phyloP scores from a whole-genome alignment of 2,888 invertebrate genomes.

The Microctonus hyperodae region DNA sequence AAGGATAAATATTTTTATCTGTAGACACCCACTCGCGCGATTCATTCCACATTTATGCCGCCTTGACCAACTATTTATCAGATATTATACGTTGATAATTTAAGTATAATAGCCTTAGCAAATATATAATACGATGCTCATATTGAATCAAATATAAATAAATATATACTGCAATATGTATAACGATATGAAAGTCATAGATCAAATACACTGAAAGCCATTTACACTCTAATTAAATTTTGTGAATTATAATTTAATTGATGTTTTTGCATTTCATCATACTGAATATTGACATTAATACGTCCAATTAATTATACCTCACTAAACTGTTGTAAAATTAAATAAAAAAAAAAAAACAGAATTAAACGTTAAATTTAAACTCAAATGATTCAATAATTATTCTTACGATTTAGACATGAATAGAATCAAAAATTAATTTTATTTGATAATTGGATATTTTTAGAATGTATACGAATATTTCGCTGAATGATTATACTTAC shows the following conservation, averaged over 20 bases:
- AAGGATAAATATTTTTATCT: neutral
- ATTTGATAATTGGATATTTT: too few species aligned
- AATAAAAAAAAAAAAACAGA: neutral
- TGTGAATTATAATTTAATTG: neutral
- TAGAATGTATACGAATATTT: too few species aligned
- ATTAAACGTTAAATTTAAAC: neutral
- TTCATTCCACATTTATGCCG: slow-evolving; percentile 11
- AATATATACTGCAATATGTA: neutral
- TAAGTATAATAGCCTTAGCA: too few species aligned
- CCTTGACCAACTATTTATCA: neutral
- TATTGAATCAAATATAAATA: too few species aligned
- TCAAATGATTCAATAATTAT: neutral
- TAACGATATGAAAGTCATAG: neutral
- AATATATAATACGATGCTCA: too few species aligned
- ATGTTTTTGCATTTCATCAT: neutral
- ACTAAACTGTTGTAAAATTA: neutral
- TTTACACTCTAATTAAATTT: neutral
- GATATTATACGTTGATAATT: too few species aligned
- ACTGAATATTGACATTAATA: neutral
- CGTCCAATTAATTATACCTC: neutral
- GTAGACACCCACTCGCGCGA: slow-evolving; percentile 5
- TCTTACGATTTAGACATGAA: too few species aligned
- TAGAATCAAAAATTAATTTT: too few species aligned
- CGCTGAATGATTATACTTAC: too few species aligned
- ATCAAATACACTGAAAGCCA: neutral